These are phyloP conservation scores for Gymnosoma rotundatum DNA, from an alignment of 2,888 invertebrate species.

Conservation along the genomic window DNA sequence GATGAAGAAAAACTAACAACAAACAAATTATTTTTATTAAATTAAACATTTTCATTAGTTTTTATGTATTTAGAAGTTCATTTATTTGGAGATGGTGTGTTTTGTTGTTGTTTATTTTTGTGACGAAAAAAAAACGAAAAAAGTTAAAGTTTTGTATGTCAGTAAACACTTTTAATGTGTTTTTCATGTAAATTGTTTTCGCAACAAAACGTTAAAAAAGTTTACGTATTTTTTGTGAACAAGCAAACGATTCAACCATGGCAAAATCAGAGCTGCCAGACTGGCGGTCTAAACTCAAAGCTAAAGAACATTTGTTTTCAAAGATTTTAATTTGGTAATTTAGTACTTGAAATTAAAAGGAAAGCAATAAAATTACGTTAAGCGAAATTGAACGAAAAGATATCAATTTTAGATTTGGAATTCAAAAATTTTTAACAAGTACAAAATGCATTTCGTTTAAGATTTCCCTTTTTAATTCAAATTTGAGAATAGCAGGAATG, in stretches of 20 bases:
- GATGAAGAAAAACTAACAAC: slow-evolving; percentile 23
- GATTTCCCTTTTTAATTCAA: too few species aligned
- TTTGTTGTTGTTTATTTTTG: slow-evolving; percentile 44
- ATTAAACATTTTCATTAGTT: slow-evolving; percentile 55
- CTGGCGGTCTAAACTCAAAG: background rate
- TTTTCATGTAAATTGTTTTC: slow-evolving; percentile 70
- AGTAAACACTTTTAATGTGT: slow-evolving; percentile 70
- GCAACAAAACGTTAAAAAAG: slow-evolving; percentile 67
- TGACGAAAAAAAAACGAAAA: slow-evolving; percentile 27
- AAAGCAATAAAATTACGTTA: too few species aligned
- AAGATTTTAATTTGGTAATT: too few species aligned
- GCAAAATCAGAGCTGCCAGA: background rate
- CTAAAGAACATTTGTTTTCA: too few species aligned
- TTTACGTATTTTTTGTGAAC: slow-evolving; percentile 44
- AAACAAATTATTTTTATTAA: slow-evolving; percentile 36
- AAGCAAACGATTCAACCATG: slow-evolving; percentile 47
- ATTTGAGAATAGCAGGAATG: too few species aligned
- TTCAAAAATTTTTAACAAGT: too few species aligned
- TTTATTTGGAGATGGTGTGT: slow-evolving; percentile 48
- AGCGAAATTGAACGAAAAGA: too few species aligned
- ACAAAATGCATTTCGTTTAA: too few species aligned
- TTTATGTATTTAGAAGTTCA: slow-evolving; percentile 35
- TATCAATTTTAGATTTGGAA: too few species aligned
- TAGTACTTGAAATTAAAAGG: too few species aligned
- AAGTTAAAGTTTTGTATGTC: slow-evolving; percentile 67